phyloP scores from a whole-genome alignment of 2,113 vertebrate species.

The Abramis brama region DNA sequence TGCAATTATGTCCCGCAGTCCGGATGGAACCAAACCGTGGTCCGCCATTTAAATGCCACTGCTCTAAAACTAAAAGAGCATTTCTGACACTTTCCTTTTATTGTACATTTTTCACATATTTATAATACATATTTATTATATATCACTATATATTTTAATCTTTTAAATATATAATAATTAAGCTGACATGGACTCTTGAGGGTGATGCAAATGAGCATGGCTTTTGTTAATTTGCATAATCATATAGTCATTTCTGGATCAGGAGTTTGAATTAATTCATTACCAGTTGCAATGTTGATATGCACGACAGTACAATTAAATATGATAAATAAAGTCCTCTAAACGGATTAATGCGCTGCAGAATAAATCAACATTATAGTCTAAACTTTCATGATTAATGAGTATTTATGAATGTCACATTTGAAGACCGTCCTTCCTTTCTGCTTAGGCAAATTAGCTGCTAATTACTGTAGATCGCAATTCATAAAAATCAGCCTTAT shows the following conservation, averaged over 20 bases:
- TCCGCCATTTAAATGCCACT: too few species aligned
- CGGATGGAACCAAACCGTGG: too few species aligned
- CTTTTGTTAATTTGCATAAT: background rate
- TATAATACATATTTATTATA: background rate
- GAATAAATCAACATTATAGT: slow-evolving; percentile 73
- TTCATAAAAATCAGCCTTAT: slow-evolving; percentile 71
- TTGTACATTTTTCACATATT: background rate
- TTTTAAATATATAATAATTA: background rate
- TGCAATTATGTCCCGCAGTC: too few species aligned
- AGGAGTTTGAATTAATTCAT: background rate
- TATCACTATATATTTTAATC: background rate
- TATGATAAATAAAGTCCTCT: slow-evolving; percentile 18
- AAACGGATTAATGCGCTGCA: slow-evolving; percentile 35
- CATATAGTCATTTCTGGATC: background rate
- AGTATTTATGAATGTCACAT: slow-evolving; percentile 73
- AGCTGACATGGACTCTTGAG: background rate
- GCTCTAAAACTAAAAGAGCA: background rate
- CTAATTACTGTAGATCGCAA: slow-evolving; percentile 71
- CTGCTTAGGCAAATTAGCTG: slow-evolving; percentile 70
- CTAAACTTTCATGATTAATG: slow-evolving; percentile 71
- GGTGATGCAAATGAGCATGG: background rate
- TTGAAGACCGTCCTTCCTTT: slow-evolving; percentile 61
- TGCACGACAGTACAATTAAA: background rate
- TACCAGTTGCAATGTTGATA: background rate
- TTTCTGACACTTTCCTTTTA: background rate